Evolutionary conservation across 1,140 invertebrate genomes (phyloP).

Genomic region (Bradynema listronoti): DNA sequence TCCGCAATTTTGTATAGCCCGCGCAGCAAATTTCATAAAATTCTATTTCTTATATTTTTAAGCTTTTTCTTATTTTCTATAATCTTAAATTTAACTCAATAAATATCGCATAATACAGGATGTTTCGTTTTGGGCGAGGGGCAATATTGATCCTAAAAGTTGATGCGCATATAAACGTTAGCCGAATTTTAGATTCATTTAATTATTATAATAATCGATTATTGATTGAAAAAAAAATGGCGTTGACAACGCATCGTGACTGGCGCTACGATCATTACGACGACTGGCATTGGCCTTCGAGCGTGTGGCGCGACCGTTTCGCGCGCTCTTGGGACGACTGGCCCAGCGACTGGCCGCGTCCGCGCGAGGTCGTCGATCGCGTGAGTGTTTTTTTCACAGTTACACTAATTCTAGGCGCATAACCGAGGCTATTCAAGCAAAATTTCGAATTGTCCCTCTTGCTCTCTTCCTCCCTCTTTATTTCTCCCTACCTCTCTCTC

Average conservation of each 20-base stretch:
- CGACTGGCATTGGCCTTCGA: constrained; percentile 38
- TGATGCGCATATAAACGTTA: too few species aligned
- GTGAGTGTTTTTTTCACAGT: constrained; percentile 31
- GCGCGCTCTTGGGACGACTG: constrained; percentile 47
- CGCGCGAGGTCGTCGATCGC: constrained; percentile 45
- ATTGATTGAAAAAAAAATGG: too few species aligned
- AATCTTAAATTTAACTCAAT: too few species aligned
- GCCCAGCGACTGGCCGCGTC: constrained; percentile 53
- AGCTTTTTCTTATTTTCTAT: too few species aligned
- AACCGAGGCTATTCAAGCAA: neutral
- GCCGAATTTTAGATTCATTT: too few species aligned
- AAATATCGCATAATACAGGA: too few species aligned
- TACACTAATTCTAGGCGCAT: neutral
- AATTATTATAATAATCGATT: too few species aligned
- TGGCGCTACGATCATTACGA: constrained; percentile 28
- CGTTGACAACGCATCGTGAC: constrained; percentile 19
- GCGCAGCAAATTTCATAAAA: too few species aligned
- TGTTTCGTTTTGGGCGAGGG: too few species aligned
- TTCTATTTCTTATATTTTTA: too few species aligned
- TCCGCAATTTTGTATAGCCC: too few species aligned
- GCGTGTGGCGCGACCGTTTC: constrained; percentile 40
- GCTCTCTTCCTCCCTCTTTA: neutral
- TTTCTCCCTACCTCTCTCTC: neutral
- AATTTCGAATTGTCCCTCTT: neutral
- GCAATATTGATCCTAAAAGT: too few species aligned